These are phyloP conservation scores for Pasiphila rectangulata DNA, from an alignment of 2,888 invertebrate species.

Conservation along the genomic window DNA sequence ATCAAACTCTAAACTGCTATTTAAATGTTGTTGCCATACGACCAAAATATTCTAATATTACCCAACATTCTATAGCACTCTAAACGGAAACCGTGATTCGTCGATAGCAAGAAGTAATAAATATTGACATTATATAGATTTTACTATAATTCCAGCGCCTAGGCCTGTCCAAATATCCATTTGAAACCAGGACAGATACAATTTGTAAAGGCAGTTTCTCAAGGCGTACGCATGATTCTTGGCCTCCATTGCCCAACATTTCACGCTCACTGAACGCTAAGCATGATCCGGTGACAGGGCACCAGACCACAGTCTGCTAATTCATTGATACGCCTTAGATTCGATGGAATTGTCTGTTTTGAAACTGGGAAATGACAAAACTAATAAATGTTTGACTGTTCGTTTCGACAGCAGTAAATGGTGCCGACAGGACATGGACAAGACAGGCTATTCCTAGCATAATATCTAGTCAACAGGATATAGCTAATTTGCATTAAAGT, in stretches of 20 bases:
- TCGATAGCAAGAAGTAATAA: no score
- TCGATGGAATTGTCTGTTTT: conserved; percentile 18
- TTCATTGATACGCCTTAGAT: conserved; percentile 26
- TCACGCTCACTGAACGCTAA: conserved; percentile 50
- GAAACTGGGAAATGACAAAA: conserved; percentile 23
- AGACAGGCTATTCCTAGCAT: neutral
- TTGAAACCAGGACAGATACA: conserved; percentile 1
- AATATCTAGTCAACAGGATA: no score
- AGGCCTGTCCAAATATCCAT: no score
- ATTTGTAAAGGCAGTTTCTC: conserved; percentile 15
- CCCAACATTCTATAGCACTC: no score
- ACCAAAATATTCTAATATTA: neutral
- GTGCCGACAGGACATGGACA: conserved; percentile 1
- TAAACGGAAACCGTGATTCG: neutral
- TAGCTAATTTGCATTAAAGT: no score
- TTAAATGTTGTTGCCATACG: neutral
- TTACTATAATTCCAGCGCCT: no score
- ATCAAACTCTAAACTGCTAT: conserved; percentile 2
- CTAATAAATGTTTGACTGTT: conserved; percentile 8
- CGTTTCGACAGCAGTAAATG: conserved; percentile 2
- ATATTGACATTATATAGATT: no score
- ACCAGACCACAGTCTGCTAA: conserved; percentile 31
- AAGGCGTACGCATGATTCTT: conserved; percentile 39
- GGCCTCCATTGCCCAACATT: conserved; percentile 50
- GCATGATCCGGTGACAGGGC: conserved; percentile 47